phyloP scores from a whole-genome alignment of 2,113 vertebrate genomes.

The Apus apus region DNA sequence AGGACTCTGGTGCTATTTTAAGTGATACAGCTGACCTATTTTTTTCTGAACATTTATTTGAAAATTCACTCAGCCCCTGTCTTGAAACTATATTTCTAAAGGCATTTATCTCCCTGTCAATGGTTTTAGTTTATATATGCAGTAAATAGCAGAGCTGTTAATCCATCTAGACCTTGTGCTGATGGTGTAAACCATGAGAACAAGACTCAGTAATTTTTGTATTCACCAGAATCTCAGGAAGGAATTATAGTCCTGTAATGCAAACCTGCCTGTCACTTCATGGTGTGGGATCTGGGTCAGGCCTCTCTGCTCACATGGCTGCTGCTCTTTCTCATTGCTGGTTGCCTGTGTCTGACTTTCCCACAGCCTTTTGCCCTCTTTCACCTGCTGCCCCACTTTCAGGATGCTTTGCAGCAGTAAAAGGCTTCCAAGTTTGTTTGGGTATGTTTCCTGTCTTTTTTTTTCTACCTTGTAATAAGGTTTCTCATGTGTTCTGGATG shows the following conservation, averaged over 20 bases:
- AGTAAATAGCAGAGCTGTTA: background rate
- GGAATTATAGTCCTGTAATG: background rate
- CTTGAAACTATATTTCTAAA: background rate
- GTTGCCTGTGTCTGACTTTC: background rate
- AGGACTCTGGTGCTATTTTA: background rate
- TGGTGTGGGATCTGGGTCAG: background rate
- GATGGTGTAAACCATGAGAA: background rate
- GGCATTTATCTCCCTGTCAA: background rate
- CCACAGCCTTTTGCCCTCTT: background rate
- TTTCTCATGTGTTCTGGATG: background rate
- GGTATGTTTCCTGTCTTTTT: background rate
- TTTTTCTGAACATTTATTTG: background rate
- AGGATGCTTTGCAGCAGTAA: background rate
- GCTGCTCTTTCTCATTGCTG: background rate
- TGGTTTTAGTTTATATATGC: background rate
- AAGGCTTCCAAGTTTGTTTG: background rate
- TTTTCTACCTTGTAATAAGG: background rate
- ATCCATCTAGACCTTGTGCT: background rate
- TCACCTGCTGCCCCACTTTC: background rate
- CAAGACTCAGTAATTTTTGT: background rate
- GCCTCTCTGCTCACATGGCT: background rate
- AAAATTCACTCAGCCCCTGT: background rate
- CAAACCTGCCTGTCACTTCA: background rate
- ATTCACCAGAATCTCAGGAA: background rate
- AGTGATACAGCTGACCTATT: background rate